These are phyloP conservation scores for Carpatolechia fugitivella DNA, from an alignment of 2,888 invertebrate species.

Conservation along the genomic window DNA sequence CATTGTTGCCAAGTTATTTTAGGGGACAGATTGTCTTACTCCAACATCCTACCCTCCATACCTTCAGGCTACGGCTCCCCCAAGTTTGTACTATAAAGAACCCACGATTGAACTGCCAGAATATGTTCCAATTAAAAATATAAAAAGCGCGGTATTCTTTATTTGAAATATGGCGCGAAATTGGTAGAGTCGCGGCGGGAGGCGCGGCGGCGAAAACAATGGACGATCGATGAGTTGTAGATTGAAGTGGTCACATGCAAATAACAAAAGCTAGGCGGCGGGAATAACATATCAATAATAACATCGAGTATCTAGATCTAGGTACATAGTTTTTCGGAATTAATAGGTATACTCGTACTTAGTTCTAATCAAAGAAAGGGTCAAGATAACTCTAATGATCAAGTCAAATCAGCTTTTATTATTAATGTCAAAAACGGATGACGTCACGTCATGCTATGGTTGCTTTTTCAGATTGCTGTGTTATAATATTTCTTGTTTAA, in stretches of 20 bases:
- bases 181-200: slow-evolving; percentile 41
- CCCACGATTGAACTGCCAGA: slow-evolving; percentile 52
- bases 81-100: slow-evolving; percentile 43
- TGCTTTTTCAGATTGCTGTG: too few species aligned
- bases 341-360: too few species aligned
- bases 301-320: too few species aligned
- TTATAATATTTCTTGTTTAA: too few species aligned
- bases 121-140: slow-evolving; percentile 74
- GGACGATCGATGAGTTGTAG: background rate
- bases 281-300: too few species aligned
- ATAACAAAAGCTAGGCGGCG: too few species aligned
- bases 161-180: slow-evolving; percentile 43
- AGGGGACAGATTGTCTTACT: slow-evolving; percentile 64
- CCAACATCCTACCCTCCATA: slow-evolving; percentile 67
- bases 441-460: too few species aligned
- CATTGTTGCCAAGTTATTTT: slow-evolving; percentile 51
- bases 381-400: too few species aligned
- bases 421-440: too few species aligned
- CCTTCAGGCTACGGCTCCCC: slow-evolving; percentile 55
- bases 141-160: slow-evolving; percentile 37
- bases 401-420: too few species aligned
- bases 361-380: too few species aligned
- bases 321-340: too few species aligned
- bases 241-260: background rate
- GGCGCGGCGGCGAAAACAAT: slow-evolving; percentile 15